phyloP scores from a whole-genome alignment of 2,797 vertebrate genomes.

The Onychomys leucogaster region DNA sequence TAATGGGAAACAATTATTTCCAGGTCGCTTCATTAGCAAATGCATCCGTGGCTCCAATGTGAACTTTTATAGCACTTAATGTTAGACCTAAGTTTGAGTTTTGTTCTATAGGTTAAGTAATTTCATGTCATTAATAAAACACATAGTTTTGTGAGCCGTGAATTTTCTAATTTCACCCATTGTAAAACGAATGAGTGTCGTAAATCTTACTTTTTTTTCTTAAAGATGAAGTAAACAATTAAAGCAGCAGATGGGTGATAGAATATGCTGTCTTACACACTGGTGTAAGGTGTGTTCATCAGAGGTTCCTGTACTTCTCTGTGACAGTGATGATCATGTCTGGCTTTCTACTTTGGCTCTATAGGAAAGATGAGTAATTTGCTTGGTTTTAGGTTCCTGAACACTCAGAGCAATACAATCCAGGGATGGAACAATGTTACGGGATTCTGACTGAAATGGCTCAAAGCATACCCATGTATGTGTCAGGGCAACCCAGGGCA shows the following conservation, averaged over 20 bases:
- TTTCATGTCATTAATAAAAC: constrained; percentile 86
- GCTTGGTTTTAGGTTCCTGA: neutral
- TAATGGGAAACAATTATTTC: constrained; percentile 74
- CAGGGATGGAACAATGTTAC: neutral
- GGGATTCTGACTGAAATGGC: neutral
- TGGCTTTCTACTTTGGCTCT: constrained; percentile 31
- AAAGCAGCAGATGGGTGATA: neutral
- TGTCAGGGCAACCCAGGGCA: neutral
- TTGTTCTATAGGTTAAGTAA: constrained; percentile 85
- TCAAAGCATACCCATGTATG: neutral
- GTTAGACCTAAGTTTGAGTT: constrained; percentile 89
- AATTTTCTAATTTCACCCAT: constrained; percentile 90
- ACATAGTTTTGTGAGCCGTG: constrained; percentile 87
- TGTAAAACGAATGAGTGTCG: constrained; percentile 55
- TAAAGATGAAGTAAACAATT: constrained; percentile 6
- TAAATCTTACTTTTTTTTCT: neutral
- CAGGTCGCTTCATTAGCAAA: constrained; percentile 85
- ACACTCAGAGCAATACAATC: neutral
- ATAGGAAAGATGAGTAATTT: neutral
- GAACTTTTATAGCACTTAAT: constrained; percentile 82
- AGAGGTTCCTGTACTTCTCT: neutral
- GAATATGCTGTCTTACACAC: neutral
- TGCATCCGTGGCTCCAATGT: constrained; percentile 68
- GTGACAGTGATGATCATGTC: neutral
- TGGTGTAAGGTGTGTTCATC: neutral